Evolutionary conservation across 64 coral and sea anemone species (phyloP).

Genomic region (Catalaphyllia jardinei): DNA sequence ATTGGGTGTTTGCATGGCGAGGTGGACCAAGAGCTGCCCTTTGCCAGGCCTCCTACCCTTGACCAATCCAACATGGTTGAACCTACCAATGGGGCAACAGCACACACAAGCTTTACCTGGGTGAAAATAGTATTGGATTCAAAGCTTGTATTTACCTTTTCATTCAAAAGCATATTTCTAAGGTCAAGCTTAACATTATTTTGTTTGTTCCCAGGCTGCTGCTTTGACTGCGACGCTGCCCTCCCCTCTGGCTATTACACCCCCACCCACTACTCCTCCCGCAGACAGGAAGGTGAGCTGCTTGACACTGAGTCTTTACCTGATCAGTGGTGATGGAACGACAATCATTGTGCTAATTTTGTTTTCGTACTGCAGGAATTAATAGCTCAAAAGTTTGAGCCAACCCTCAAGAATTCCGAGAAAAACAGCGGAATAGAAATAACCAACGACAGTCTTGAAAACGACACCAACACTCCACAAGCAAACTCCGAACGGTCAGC

Average conservation of each 20-base stretch:
- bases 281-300: constrained; percentile 70
- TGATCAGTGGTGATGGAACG: neutral
- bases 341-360: neutral
- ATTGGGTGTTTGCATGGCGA: too few species aligned
- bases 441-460: constrained; percentile 27
- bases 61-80: too few species aligned
- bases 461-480: constrained; percentile 12
- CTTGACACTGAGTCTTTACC: neutral
- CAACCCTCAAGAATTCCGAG: constrained; percentile 17
- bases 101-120: too few species aligned
- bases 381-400: constrained; percentile 35
- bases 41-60: too few species aligned
- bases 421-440: neutral
- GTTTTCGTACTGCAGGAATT: constrained; percentile 39
- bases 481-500: constrained; percentile 32
- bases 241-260: constrained; percentile 82
- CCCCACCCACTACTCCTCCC: constrained; percentile 80
- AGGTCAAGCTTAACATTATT: neutral
- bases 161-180: neutral
- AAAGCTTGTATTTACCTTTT: neutral
- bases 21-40: too few species aligned
- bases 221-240: constrained; percentile 59
- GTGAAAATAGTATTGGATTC: too few species aligned
- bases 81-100: too few species aligned
- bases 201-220: neutral